These are phyloP conservation scores for Chymomyza amoena DNA, from an alignment of 2,888 invertebrate species.

Conservation along the genomic window DNA sequence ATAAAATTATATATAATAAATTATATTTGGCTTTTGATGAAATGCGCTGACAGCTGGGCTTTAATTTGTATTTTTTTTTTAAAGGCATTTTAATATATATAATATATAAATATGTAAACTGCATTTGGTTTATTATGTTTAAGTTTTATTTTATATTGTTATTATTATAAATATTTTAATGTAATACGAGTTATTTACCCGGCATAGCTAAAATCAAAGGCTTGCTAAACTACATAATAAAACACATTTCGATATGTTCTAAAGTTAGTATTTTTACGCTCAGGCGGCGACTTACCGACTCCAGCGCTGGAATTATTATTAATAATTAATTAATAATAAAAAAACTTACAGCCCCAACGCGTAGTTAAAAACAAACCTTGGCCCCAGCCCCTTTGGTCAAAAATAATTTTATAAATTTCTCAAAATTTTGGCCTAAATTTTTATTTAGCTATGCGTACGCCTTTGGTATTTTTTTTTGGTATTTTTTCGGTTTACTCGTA, in stretches of 20 bases:
- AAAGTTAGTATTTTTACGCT: neutral
- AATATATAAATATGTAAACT: constrained; percentile 19
- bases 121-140: neutral
- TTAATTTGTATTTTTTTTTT: constrained; percentile 17
- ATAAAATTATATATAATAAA: neutral
- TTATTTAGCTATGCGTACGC: constrained; percentile 35
- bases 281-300: neutral
- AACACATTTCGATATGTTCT: constrained; percentile 43
- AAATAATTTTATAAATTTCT: neutral
- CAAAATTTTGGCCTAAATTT: neutral
- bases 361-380: neutral
- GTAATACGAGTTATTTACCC: constrained; percentile 17
- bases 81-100: constrained; percentile 4
- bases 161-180: neutral
- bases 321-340: too few relatives aligned
- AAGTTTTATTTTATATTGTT: neutral
- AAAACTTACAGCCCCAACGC: too few relatives aligned
- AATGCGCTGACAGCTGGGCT: constrained; percentile 4
- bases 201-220: constrained; percentile 60
- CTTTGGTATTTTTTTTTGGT: constrained; percentile 43
- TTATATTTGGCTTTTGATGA: neutral
- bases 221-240: constrained; percentile 58
- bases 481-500: constrained; percentile 21
- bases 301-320: neutral
- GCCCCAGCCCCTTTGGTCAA: neutral